Evolutionary conservation across 2,888 invertebrate species (phyloP), one percentile per base, ranked within the genome.

Genomic region (Malthinus seriepunctatus): DNA sequence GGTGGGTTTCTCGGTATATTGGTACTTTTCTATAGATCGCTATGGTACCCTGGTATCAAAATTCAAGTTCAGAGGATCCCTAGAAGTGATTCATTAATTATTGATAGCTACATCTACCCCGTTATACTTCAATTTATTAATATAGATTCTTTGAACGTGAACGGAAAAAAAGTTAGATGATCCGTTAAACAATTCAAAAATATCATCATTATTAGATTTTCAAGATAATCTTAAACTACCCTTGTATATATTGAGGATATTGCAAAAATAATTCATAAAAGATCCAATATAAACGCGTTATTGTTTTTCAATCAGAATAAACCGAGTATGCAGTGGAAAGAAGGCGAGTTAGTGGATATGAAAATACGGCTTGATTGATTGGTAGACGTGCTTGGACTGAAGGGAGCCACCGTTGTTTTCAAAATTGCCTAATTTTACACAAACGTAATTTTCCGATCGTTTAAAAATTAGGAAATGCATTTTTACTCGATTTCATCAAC

Each of bases 231-330:
- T 71, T 71, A 69, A 68, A 64, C 69, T 66, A 67, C 66, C 68
- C 66, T 66, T 64, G 67, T 67, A 71, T 70, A 71, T 74, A 73
- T 72, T 69, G 73, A 71, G 72, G 73, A 71, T 74, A 72, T 73
- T 69, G 71, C 64, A 62, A 63, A 73, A 75, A 73, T 74, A 73
- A 74, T 74, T 74, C 74, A 74, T 74, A 73, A 72, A 60, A 72
- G 71, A 72, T 73, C 73, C 73, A 70, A 73, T 73, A 73, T 73
- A 74, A 74, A 73, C 73, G 72, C 72, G 73, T 74, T 75, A 75
- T 76, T 76, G 75, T 76, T 75, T 76, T 76, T 76, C 76, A 76
- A 76, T 76, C 76, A 75, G 74, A 74, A 75, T 75, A 73, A 73
- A 74, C 69, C 68, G 71, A 68, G 66, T 68, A 71, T 67, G 68